These are phyloP conservation scores for Xenotilapia longispinis DNA, from an alignment of 2,113 vertebrate species.

Conservation along the genomic window DNA sequence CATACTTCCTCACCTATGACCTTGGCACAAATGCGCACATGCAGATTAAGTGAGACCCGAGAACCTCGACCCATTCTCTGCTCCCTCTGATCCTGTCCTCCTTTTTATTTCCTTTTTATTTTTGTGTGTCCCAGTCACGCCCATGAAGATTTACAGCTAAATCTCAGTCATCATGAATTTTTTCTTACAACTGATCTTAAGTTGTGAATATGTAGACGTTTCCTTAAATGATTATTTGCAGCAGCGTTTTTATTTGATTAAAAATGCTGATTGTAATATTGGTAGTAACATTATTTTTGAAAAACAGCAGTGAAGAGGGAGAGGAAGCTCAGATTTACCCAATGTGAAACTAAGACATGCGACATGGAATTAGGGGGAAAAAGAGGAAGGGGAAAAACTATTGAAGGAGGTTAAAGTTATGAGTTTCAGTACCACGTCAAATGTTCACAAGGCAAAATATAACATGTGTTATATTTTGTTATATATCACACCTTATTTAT, in stretches of 20 bases:
- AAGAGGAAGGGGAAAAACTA: not conserved
- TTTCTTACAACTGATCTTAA: not conserved
- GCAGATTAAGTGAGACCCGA: not conserved
- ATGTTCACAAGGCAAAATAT: not conserved
- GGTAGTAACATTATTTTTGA: not conserved
- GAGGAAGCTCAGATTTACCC: not conserved
- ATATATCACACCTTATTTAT: not conserved
- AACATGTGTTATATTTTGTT: not conserved
- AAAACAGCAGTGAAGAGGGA: not conserved
- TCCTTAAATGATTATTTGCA: not conserved
- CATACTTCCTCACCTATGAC: slow-evolving; percentile 38
- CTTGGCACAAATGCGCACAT: slow-evolving; percentile 9
- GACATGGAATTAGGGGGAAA: accelerated
- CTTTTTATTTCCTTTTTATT: not conserved
- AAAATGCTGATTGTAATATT: not conserved
- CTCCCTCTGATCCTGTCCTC: slow-evolving; percentile 13
- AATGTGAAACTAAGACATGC: not conserved
- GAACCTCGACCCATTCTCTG: not conserved
- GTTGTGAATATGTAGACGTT: accelerated
- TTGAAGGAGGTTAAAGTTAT: not conserved
- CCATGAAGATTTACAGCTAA: not conserved
- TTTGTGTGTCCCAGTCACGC: not conserved
- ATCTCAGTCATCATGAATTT: accelerated
- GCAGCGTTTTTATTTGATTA: not conserved
- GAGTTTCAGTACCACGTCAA: not conserved